A percentile compares a stretch with the other conserved stretches of the same genome.
Evolutionary conservation across 2,113 vertebrate species (phyloP).

Genomic region (Cyanistes caeruleus): DNA sequence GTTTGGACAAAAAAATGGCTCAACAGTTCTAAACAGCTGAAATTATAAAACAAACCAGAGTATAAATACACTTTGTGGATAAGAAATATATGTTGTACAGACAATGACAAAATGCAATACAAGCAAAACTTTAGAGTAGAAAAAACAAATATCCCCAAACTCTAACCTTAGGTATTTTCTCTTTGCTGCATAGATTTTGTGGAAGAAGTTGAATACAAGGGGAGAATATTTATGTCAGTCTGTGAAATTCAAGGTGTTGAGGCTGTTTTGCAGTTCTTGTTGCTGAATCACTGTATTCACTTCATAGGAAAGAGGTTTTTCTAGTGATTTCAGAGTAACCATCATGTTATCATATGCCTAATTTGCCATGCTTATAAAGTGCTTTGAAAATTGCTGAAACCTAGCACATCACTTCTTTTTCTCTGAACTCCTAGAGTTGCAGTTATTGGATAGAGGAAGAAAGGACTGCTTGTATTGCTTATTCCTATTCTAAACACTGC

Average conservation of each 20-base stretch:
- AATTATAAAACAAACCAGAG: not conserved
- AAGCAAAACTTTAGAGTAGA: not conserved
- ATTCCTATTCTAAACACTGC: not conserved
- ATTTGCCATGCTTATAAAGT: not conserved
- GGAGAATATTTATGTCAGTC: not conserved
- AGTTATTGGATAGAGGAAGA: not conserved
- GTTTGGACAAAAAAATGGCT: not conserved
- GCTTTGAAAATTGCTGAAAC: not conserved
- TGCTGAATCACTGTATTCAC: not conserved
- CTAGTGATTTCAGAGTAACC: not conserved
- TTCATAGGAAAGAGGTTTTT: not conserved
- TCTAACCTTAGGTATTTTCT: not conserved
- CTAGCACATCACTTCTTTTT: not conserved
- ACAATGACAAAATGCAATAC: not conserved
- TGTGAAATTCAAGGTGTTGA: not conserved
- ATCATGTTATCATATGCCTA: not conserved
- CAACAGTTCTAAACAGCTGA: not conserved
- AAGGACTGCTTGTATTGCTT: not conserved
- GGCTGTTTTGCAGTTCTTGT: not conserved
- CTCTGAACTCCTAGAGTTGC: not conserved
- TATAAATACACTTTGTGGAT: not conserved
- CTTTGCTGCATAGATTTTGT: not conserved
- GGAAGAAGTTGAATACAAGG: not conserved
- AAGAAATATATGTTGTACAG: not conserved
- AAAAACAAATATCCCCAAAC: not conserved